phyloP scores from a whole-genome alignment of 2,113 vertebrate genomes.

The Epinephelus lanceolatus region DNA sequence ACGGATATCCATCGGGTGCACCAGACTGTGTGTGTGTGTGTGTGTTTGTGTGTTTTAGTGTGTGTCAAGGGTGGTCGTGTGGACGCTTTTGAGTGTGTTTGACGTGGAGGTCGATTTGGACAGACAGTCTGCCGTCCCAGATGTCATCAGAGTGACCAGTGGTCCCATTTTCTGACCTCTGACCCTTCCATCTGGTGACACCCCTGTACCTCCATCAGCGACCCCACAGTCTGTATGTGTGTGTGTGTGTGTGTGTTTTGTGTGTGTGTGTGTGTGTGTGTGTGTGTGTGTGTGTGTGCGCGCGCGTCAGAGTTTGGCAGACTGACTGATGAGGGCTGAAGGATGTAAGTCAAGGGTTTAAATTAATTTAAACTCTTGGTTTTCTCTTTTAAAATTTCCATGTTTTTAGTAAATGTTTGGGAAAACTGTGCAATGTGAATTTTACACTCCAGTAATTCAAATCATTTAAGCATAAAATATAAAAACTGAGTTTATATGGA shows the following conservation, averaged over 20 bases:
- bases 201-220: constrained; percentile 5
- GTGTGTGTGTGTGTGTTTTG: constrained; percentile 28
- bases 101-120: constrained; percentile 28
- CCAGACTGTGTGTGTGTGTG: constrained; percentile 48
- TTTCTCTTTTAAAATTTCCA: not conserved
- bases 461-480: not conserved
- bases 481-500: not conserved
- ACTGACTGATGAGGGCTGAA: constrained; percentile 29
- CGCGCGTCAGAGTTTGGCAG: not conserved
- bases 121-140: constrained; percentile 61
- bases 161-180: constrained; percentile 63
- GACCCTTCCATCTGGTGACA: constrained; percentile 78
- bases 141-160: constrained; percentile 70
- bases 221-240: not conserved
- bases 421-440: not conserved
- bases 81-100: constrained; percentile 5
- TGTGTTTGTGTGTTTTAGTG: constrained; percentile 14
- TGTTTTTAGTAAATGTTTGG: not conserved
- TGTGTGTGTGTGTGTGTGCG: constrained; percentile 24
- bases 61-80: not conserved
- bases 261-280: constrained; percentile 18
- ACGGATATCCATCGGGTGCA: constrained; percentile 11
- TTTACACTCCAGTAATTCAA: not conserved
- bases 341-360: not conserved
- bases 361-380: constrained; percentile 15